Percentiles rank a stretch among this genome's conserved stretches.
These are phyloP conservation scores for Triplophysa siluroides DNA, from an alignment of 2,113 vertebrate species.

Conservation along the genomic window DNA sequence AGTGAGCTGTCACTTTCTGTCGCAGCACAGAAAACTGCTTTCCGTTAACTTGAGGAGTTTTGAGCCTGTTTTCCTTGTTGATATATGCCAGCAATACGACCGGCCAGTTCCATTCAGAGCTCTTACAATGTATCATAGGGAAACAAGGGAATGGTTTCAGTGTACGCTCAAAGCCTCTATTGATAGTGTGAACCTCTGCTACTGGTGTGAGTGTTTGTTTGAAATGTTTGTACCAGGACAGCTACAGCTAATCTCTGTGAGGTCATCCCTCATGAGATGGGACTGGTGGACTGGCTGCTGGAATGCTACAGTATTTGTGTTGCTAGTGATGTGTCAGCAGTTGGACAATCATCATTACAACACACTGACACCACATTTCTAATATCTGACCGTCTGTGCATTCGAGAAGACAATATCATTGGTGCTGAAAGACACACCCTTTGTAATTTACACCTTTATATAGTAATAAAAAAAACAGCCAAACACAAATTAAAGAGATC, in stretches of 20 bases:
- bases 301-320: slow-evolving; percentile 51
- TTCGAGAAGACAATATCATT: background rate
- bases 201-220: slow-evolving; percentile 33
- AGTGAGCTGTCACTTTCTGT: slow-evolving; percentile 17
- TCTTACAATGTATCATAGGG: slow-evolving; percentile 49
- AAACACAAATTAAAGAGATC: background rate
- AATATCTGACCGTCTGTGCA: background rate
- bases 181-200: slow-evolving; percentile 45
- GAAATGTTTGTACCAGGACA: slow-evolving; percentile 53
- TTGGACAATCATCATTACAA: slow-evolving; percentile 12
- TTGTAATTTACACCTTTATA: background rate
- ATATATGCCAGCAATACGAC: slow-evolving; percentile 35
- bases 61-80: slow-evolving; percentile 5
- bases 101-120: slow-evolving; percentile 34
- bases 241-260: slow-evolving; percentile 51
- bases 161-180: slow-evolving; percentile 51
- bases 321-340: slow-evolving; percentile 57
- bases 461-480: background rate
- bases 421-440: background rate
- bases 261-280: slow-evolving; percentile 52
- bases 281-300: slow-evolving; percentile 43
- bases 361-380: background rate
- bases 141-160: slow-evolving; percentile 52
- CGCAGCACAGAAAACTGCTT: slow-evolving; percentile 28
- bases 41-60: slow-evolving; percentile 3